Conservation (phyloP, 1,140 invertebrate species). For the Listronotus oregonensis region DNA sequence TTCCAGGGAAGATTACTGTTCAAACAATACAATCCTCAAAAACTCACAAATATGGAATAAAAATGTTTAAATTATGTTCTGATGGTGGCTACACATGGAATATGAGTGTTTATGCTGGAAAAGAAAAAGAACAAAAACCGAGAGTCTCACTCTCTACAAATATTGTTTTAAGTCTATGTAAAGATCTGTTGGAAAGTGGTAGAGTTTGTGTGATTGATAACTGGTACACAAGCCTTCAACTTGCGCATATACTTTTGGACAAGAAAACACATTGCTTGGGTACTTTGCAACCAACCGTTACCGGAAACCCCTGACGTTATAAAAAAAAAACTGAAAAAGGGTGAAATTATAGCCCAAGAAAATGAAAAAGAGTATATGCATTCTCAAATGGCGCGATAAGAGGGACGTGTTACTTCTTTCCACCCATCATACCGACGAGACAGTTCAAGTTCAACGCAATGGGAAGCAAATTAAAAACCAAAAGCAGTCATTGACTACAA, state of each 20-base stretch:
- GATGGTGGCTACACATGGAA: conserved; percentile 48
- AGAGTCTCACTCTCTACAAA: conserved; percentile 19
- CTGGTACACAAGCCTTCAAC: no score
- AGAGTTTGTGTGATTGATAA: conserved; percentile 41
- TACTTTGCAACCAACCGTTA: no score
- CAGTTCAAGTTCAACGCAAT: conserved; percentile 35
- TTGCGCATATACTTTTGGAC: no score
- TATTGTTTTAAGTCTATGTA: conserved; percentile 17
- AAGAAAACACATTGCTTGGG: no score
- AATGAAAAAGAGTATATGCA: conserved; percentile 53
- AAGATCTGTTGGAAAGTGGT: conserved; percentile 22
- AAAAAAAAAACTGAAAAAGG: no score
- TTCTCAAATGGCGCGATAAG: conserved; percentile 57
- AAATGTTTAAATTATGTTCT: conserved; percentile 51
- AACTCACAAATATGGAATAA: conserved; percentile 44
- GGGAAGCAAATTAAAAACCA: conserved; percentile 50
- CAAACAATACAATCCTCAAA: conserved; percentile 24
- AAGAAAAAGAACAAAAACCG: conserved; percentile 29
- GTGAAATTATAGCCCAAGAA: conserved; percentile 49
- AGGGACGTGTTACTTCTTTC: no score
- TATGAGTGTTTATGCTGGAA: conserved; percentile 48
- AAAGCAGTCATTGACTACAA: conserved; percentile 55
- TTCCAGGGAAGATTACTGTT: conserved; percentile 41
- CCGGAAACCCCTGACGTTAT: no score
- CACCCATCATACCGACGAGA: conserved; percentile 46